phyloP scores from a whole-genome alignment of 1,140 invertebrate species.

The Caenorhabditis brenneri region DNA sequence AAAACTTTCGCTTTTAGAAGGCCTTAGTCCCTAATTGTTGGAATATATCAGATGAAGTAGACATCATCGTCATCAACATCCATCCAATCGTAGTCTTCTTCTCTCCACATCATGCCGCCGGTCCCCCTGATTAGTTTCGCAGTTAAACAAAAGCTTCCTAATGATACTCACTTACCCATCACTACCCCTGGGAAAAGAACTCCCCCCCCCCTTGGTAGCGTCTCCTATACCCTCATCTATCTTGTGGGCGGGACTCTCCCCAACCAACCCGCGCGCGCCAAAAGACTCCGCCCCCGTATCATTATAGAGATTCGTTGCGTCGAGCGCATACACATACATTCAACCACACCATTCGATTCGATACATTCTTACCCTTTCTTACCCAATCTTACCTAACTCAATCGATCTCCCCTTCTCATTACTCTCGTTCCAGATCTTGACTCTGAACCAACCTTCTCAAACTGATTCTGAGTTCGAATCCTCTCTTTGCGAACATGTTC shows the following conservation, averaged over 20 bases:
- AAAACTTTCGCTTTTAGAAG: slow-evolving; percentile 4
- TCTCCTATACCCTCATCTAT: slow-evolving; percentile 6
- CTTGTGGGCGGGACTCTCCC: neutral
- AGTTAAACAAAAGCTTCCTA: slow-evolving; percentile 43
- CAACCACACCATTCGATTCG: slow-evolving; percentile 28
- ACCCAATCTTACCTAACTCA: too few species aligned
- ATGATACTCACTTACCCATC: slow-evolving; percentile 43
- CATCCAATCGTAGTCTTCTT: neutral
- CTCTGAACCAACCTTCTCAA: neutral
- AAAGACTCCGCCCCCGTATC: slow-evolving; percentile 31
- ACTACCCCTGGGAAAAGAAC: slow-evolving; percentile 19
- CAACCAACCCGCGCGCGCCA: slow-evolving; percentile 7
- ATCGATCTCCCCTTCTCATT: too few species aligned
- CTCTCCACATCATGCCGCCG: neutral
- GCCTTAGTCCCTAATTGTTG: neutral
- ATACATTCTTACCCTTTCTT: slow-evolving; percentile 26
- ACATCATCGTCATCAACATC: neutral
- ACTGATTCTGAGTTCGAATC: neutral
- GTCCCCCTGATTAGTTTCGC: slow-evolving; percentile 37
- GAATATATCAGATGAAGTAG: neutral
- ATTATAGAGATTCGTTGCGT: slow-evolving; percentile 37
- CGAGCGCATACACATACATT: slow-evolving; percentile 37
- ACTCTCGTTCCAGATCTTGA: neutral
- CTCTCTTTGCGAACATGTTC: slow-evolving; percentile 39
- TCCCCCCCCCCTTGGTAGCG: neutral